phyloP scores from a whole-genome alignment of 2,797 vertebrate genomes.

The Sandelia bainsii region DNA sequence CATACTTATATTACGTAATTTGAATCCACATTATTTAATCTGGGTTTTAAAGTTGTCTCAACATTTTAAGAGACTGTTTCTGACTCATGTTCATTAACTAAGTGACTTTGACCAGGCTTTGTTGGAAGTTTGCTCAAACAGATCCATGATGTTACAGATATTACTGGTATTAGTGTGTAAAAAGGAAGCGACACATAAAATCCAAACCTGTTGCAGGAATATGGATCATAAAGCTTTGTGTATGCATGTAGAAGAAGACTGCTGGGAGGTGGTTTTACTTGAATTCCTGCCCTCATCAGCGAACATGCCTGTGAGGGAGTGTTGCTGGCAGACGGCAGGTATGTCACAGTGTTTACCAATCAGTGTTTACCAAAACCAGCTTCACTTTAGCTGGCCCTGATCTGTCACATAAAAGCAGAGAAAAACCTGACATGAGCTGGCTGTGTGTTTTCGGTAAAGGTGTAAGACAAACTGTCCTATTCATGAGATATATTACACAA shows the following conservation, averaged over 20 bases:
- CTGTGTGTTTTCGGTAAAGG: background rate
- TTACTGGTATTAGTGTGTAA: background rate
- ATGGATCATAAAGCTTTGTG: background rate
- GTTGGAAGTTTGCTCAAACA: background rate
- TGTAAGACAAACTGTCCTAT: constrained; percentile 8
- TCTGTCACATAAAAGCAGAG: constrained; percentile 39
- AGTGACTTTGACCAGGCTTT: too few relatives aligned
- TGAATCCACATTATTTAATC: background rate
- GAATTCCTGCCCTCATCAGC: constrained; percentile 1
- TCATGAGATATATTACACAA: constrained; percentile 21
- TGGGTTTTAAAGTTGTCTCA: too few relatives aligned
- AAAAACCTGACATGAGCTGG: constrained; percentile 11
- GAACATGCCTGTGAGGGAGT: constrained; percentile 29
- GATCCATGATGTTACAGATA: background rate
- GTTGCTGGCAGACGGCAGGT: constrained; percentile 43
- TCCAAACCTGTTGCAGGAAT: background rate
- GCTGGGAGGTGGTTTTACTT: constrained; percentile 14
- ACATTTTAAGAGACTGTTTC: too few relatives aligned
- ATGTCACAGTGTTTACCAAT: constrained; percentile 50
- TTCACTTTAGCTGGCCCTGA: constrained; percentile 32
- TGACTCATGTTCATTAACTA: too few relatives aligned
- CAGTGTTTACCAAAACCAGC: constrained; percentile 48
- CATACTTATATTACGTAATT: too few relatives aligned
- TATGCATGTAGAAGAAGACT: background rate
- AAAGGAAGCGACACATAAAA: background rate